Base-by-base conservation (phyloP, 2,113 vertebrate species). In the Antechinus stuartii region DNA sequence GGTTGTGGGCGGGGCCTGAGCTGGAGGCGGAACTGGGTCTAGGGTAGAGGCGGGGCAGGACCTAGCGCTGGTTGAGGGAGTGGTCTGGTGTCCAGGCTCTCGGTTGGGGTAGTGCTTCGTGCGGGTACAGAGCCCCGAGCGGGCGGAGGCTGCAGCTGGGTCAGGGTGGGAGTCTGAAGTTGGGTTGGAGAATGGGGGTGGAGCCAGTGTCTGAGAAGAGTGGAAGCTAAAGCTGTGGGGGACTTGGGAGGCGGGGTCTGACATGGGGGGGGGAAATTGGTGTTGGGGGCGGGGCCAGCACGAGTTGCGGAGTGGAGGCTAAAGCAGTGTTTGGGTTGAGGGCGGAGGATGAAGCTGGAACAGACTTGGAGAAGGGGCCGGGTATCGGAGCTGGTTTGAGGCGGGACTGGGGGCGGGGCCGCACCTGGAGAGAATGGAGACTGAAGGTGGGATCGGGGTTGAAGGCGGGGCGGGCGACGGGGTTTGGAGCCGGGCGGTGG, bases 381-480 rank as follows among this genome's bases (percentile, higher is more conserved):
- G 2, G 0, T 30, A 42, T 30, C 0, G 1, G 22, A 14, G 91
- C 3, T 35, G n/a, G 49, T 8, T 9, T 24, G 22, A 0, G 25
- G 22, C 19, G 35, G 35, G 16, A 3, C 23, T 49, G 35, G 93
- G 5, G 19, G 91, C 42, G 91, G 52, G 10, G 5, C 61, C 68
- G n/a, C 93, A 76, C 50, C 91, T 93, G 47, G 22, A 57, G n/a
- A 16, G 24, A 27, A 27, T 24, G 14, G 22, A 9, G 42, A 5
- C 54, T 47, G 12, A 56, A 54, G 8, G n/a, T 23, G n/a, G 42
- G 14, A 27, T 0, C 2, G 27, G 0, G 46, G 22, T 50, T 50
- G 46, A 89, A 47, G 25, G 89, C 92, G 46, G 7, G 27, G 30
- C 8, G 4, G 7, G 35, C 11, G 47, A 57, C 54, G 54, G n/a